phyloP scores from a whole-genome alignment of 2,113 vertebrate species.

The Empidonax alnorum region DNA sequence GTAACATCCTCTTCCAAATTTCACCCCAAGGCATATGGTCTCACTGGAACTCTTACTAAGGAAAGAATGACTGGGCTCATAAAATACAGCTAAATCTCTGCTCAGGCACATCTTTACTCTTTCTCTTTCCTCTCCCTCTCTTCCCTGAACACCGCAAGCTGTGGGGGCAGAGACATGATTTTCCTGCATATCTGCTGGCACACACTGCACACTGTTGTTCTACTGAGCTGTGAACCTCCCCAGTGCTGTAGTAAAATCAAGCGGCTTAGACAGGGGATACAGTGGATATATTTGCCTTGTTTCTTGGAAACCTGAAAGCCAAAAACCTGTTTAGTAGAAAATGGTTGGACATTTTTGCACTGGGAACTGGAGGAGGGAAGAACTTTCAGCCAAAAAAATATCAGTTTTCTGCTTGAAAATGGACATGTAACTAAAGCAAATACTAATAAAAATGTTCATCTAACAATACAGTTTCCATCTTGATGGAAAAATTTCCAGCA shows the following conservation, averaged over 20 bases:
- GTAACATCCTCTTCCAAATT: background rate
- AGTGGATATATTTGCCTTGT: slow-evolving; percentile 45
- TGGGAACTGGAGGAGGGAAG: slow-evolving; percentile 32
- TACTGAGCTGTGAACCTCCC: background rate
- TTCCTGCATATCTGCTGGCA: background rate
- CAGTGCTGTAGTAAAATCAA: background rate
- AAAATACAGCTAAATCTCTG: background rate
- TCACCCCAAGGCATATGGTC: background rate
- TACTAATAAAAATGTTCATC: slow-evolving; percentile 32
- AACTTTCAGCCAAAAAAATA: slow-evolving; percentile 50
- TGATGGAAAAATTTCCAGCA: background rate
- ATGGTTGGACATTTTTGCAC: slow-evolving; percentile 4
- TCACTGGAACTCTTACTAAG: background rate
- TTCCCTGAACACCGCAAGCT: background rate
- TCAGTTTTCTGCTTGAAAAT: slow-evolving; percentile 46
- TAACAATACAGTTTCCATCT: slow-evolving; percentile 21
- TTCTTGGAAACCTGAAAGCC: slow-evolving; percentile 60
- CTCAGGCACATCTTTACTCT: background rate
- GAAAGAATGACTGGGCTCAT: background rate
- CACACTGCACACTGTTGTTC: background rate
- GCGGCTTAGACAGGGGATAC: background rate
- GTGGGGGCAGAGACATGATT: background rate
- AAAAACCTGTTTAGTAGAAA: slow-evolving; percentile 45
- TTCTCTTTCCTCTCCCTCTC: background rate
- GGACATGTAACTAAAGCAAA: slow-evolving; percentile 43